Evolutionary conservation across 2,888 invertebrate genomes (phyloP).

Genomic region (Neoitamus cyanurus): DNA sequence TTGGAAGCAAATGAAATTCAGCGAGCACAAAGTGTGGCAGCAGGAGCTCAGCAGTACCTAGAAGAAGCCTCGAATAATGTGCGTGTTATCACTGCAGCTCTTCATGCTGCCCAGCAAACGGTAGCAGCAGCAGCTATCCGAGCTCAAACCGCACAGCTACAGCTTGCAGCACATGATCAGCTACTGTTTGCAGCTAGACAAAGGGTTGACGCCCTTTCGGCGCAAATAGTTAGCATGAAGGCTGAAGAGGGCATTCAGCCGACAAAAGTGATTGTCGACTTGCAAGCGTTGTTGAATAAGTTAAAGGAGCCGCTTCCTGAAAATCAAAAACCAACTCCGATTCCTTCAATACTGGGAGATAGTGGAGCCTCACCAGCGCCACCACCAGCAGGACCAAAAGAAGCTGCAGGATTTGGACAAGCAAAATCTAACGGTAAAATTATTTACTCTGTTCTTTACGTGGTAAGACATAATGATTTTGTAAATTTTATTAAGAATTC

Average conservation of each 20-base stretch:
- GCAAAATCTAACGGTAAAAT: not conserved
- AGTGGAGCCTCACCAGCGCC: not conserved
- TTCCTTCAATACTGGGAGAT: conserved; percentile 58
- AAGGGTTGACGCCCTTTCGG: conserved; percentile 64
- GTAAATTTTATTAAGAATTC: not conserved
- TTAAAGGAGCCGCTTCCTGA: conserved; percentile 60
- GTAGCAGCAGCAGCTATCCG: conserved; percentile 64
- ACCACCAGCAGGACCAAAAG: not conserved
- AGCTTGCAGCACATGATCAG: conserved; percentile 66
- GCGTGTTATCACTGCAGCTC: conserved; percentile 61
- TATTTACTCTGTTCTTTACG: not conserved
- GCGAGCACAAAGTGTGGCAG: conserved; percentile 63
- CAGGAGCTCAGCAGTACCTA: conserved; percentile 60
- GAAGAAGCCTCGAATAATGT: conserved; percentile 65
- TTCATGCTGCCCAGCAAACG: conserved; percentile 64
- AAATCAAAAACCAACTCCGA: conserved; percentile 60
- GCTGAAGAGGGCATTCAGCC: conserved; percentile 63
- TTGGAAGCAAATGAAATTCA: conserved; percentile 65
- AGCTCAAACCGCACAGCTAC: conserved; percentile 65
- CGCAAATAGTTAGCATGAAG: conserved; percentile 64
- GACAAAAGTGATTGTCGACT: conserved; percentile 59
- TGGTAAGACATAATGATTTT: not conserved
- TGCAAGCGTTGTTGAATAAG: conserved; percentile 59
- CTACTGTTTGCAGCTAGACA: conserved; percentile 65
- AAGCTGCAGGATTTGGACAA: not conserved